A percentile compares a stretch with the other conserved stretches of the same genome.
phyloP scores from a whole-genome alignment of 2,797 vertebrate species.

The Chelidonichthys spinosus region DNA sequence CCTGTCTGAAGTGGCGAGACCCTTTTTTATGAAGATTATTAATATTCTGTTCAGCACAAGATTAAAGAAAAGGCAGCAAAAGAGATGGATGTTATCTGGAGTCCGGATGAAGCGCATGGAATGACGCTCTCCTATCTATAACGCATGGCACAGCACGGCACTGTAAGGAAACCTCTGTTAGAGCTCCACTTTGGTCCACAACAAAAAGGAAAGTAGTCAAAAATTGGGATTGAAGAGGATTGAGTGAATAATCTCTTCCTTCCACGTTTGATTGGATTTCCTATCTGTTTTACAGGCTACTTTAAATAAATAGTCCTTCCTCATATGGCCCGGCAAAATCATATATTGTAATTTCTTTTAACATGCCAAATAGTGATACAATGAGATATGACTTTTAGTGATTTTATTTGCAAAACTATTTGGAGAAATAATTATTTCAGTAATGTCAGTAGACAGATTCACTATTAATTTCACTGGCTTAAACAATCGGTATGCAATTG shows the following conservation, averaged over 20 bases:
- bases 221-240: background rate
- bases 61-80: constrained; percentile 49
- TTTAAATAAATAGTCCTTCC: constrained; percentile 18
- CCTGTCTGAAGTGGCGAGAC: constrained; percentile 25
- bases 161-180: constrained; percentile 30
- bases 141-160: constrained; percentile 39
- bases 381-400: background rate
- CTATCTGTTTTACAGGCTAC: constrained; percentile 15
- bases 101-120: constrained; percentile 53
- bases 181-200: constrained; percentile 32
- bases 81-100: constrained; percentile 48
- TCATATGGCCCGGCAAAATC: background rate
- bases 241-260: constrained; percentile 36
- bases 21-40: constrained; percentile 45
- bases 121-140: constrained; percentile 52
- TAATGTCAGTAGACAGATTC: background rate
- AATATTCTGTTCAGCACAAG: constrained; percentile 67
- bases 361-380: constrained; percentile 12
- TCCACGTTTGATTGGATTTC: constrained; percentile 25
- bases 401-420: constrained; percentile 9
- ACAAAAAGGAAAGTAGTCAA: constrained; percentile 21
- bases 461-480: background rate
- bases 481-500: no score
- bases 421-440: background rate
- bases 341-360: constrained; percentile 8